Conservation (phyloP, 2,797 vertebrate species). For the Gouania willdenowi region DNA sequence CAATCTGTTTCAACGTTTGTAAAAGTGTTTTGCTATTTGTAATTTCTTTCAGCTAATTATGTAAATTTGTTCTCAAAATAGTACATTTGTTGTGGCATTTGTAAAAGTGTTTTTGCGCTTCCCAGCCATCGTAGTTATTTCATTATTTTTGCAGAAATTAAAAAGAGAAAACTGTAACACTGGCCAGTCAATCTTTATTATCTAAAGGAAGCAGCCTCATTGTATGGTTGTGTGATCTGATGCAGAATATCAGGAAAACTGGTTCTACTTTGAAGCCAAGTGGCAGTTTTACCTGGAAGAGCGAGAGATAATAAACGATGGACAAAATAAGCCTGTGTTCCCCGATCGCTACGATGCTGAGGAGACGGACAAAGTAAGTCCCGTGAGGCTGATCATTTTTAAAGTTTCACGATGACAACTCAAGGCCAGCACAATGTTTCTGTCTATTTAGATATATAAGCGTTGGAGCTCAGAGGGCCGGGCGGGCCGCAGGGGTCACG, state of each 20-base stretch:
- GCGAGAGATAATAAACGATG: conserved; percentile 84
- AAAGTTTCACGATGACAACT: too few relatives aligned
- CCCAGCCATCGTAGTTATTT: too few relatives aligned
- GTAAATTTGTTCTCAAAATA: too few relatives aligned
- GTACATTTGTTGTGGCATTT: too few relatives aligned
- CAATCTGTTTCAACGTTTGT: too few relatives aligned
- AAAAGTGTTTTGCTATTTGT: too few relatives aligned
- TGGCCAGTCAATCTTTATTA: too few relatives aligned
- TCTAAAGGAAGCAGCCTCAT: too few relatives aligned
- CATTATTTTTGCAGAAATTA: too few relatives aligned
- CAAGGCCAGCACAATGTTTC: not conserved
- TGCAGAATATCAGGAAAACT: conserved; percentile 94
- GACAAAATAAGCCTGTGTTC: conserved; percentile 79
- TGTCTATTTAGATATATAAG: conserved; percentile 75
- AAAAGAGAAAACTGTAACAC: too few relatives aligned
- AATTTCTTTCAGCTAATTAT: too few relatives aligned
- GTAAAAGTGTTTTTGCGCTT: too few relatives aligned
- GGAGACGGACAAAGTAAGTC: conserved; percentile 87
- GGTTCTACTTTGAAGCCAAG: conserved; percentile 98
- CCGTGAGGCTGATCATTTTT: not conserved
- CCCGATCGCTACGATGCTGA: conserved; percentile 83
- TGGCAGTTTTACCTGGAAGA: conserved; percentile 98
- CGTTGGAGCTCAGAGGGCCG: conserved; percentile 97
- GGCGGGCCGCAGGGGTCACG: conserved; percentile 87
- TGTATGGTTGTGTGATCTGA: conserved; percentile 2